Evolutionary conservation across 2,888 invertebrate species (phyloP), one percentile per base, ranked within the genome.

Genomic region (Drosophila longiperda): DNA sequence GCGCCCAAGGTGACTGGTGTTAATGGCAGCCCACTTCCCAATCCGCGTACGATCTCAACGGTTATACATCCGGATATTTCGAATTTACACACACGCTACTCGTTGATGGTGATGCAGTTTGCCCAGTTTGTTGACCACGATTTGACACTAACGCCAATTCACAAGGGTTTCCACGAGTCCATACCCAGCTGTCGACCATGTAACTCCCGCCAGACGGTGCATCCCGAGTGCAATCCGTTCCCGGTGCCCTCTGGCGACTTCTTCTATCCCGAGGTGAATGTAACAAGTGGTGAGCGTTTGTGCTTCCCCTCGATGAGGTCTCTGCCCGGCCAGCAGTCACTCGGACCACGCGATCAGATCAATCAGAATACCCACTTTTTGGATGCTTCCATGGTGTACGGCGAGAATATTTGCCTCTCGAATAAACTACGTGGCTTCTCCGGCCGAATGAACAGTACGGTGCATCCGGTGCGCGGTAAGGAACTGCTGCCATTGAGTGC

Each of bases 251-350:
- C 96, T 0, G 96, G 97, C 0, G 99, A 99, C 92, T 97, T 97
- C 73, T 97, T 96, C 93, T 99, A 98, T 91, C 97, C 98, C 0
- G 96, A 97, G 74, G 95, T 96, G 38, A 98, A 98, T 91, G 95
- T 96, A 11, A 96, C 96, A 0, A 96, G 96, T 3, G 98, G 98
- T 0, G 96, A 96, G 65, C 94, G 97, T 17, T 94, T 98, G 80
- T 99, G 99, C 93, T 97, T 99, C 93, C 98, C 98, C 0, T 98
- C 98, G 92, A 98, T 98, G 96, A 95, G 98, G 90, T 98, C 98
- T 55, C 93, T 99, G 75, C 98, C 98, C 0, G 98, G 98, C 32
- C 98, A 98, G 90, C 96, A 97, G 84, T 95, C 96, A 62, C 94
- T 99, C 52, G 96, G 98, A 12, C 97, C 98, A 0, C 95, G 99